Conservation (phyloP, 2,888 invertebrate species). For the Ectemnius lituratus region DNA sequence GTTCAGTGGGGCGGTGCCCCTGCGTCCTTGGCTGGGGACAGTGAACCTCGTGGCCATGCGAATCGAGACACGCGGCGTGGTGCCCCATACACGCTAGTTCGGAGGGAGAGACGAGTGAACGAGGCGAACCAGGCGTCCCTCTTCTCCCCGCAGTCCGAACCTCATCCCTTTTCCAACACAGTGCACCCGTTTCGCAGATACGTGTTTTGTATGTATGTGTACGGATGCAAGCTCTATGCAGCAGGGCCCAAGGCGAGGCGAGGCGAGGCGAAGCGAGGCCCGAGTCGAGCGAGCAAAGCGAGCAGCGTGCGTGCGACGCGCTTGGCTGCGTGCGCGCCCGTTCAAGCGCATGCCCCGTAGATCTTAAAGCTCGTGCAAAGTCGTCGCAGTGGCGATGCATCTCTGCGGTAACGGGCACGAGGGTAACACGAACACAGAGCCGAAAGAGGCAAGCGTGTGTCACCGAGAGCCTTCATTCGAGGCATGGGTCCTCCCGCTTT, state of each 20-base stretch:
- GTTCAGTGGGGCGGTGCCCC: constrained; percentile 78
- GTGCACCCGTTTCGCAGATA: constrained; percentile 59
- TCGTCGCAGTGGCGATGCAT: neutral
- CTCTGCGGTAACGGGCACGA: neutral
- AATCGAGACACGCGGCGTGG: constrained; percentile 50
- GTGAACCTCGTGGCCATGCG: constrained; percentile 69
- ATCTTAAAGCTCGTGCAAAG: neutral
- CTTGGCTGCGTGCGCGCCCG: constrained; percentile 43
- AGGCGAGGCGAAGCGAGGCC: too few relatives aligned
- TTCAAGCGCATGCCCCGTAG: constrained; percentile 29
- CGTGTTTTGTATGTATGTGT: constrained; percentile 9
- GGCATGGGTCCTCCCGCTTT: neutral
- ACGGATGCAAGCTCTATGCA: constrained; percentile 39
- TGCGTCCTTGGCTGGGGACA: constrained; percentile 75
- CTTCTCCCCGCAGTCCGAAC: neutral
- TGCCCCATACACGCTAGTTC: constrained; percentile 56
- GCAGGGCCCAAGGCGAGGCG: too few relatives aligned
- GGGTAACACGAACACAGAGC: neutral
- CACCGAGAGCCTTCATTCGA: neutral
- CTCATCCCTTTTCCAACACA: constrained; percentile 21
- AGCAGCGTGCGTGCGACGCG: constrained; percentile 41
- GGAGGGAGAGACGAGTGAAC: too few relatives aligned
- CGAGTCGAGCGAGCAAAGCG: constrained; percentile 16
- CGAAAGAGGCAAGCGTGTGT: neutral
- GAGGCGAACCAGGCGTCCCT: neutral